A percentile compares a stretch with the other conserved stretches of the same genome.
Conservation (phyloP, 2,888 invertebrate species). For the Linnaemya vulpina region DNA sequence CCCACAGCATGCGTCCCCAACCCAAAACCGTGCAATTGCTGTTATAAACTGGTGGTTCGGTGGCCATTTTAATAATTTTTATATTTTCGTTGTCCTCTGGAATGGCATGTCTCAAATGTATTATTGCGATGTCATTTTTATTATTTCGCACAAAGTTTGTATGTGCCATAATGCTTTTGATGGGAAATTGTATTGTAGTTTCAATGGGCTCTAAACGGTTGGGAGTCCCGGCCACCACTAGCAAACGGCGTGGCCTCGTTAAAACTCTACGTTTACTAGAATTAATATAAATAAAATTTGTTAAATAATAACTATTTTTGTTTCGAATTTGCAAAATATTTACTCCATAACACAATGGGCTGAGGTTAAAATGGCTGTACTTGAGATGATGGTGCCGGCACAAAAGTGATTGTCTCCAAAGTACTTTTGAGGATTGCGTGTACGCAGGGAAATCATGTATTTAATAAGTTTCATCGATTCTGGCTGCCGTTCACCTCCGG, state of each 20-base stretch:
- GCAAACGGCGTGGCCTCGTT: slow-evolving; percentile 63
- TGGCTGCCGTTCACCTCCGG: slow-evolving; percentile 36
- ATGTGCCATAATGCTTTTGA: slow-evolving; percentile 65
- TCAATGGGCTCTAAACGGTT: slow-evolving; percentile 60
- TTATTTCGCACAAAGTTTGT: slow-evolving; percentile 68
- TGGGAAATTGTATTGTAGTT: slow-evolving; percentile 66
- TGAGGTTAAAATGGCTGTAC: slow-evolving; percentile 72
- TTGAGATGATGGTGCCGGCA: slow-evolving; percentile 72
- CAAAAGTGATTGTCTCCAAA: slow-evolving; percentile 76
- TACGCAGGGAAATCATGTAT: slow-evolving; percentile 74
- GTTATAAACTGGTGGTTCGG: slow-evolving; percentile 43
- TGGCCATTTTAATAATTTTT: slow-evolving; percentile 59
- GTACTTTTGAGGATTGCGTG: slow-evolving; percentile 68
- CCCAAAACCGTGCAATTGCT: slow-evolving; percentile 71
- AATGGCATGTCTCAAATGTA: slow-evolving; percentile 67
- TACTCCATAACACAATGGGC: slow-evolving; percentile 74
- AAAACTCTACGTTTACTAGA: slow-evolving; percentile 57
- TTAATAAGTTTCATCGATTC: slow-evolving; percentile 50
- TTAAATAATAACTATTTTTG: neutral
- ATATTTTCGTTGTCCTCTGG: slow-evolving; percentile 48
- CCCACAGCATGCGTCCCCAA: slow-evolving; percentile 74
- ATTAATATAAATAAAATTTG: neutral
- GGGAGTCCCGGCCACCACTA: slow-evolving; percentile 70
- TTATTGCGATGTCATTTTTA: slow-evolving; percentile 73
- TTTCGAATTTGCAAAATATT: slow-evolving; percentile 1